Evolutionary conservation across 2,113 vertebrate genomes (phyloP), one percentile per base, ranked within the genome.

Genomic region (Malurus alboscapulatus): DNA sequence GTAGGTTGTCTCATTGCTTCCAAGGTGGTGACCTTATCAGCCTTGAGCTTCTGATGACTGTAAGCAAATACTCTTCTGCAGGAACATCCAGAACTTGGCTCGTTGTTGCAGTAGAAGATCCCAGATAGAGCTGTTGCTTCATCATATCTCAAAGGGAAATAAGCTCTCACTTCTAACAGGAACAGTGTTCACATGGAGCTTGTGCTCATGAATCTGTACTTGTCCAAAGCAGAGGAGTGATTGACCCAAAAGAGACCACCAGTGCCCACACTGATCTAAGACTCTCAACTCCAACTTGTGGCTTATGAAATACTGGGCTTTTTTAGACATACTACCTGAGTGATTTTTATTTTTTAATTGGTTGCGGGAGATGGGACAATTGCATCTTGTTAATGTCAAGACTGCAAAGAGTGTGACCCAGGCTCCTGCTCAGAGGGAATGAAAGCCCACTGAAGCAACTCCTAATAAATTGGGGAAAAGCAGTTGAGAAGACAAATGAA

Each of bases 1-100:
- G 63, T 10, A 92, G 63, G n/a, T 58, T 40, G 83, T 90, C 47
- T 85, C 8, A 4, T 63, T 92, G 84, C 69, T 87, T 93, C 73
- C 51, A 67, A 62, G 84, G 12, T 68, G 44, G 42, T 84, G 75
- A 93, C 82, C 81, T 85, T 65, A 57, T 18, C 45, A 40, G 79
- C 47, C 68, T 88, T 85, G 75, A 69, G 65, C 59, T 84, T 88
- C 61, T 92, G 36, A 22, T 76, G 76, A 44, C 79, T 79, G 27
- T 34, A 84, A 93, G 75, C 63, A 78, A 25, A 63, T 53, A 29
- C 25, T 59, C 20, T 51, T 53, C 12, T 66, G 67, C 63, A 90
- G 58, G 75, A 92, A 73, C 55, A 83, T 62, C 42, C 32, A 82
- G 74, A 90, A 69, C 34, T 71, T 2, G 5, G 22, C 47, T 40